These are phyloP conservation scores for Linnaemya vulpina DNA, from an alignment of 2,888 invertebrate genomes.

Conservation along the genomic window DNA sequence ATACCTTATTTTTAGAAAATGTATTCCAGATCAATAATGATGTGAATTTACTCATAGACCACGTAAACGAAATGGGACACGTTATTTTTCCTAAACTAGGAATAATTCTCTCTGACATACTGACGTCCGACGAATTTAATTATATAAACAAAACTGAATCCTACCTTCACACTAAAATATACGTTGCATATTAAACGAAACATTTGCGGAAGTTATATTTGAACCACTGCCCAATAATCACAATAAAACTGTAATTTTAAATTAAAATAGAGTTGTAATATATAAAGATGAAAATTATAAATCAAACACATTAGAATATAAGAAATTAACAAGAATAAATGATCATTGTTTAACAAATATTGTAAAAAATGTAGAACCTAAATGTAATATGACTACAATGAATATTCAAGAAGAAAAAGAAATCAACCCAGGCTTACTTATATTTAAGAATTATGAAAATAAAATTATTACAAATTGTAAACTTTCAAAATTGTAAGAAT, in stretches of 20 bases:
- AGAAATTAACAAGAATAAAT: background rate
- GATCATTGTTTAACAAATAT: too few species aligned
- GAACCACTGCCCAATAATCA: too few species aligned
- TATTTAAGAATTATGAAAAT: too few species aligned
- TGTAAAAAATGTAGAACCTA: background rate
- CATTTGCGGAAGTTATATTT: too few species aligned
- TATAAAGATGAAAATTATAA: background rate
- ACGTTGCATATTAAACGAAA: too few species aligned
- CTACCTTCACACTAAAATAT: background rate
- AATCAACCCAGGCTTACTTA: background rate
- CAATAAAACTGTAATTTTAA: too few species aligned
- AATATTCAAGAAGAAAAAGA: background rate
- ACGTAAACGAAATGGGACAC: too few species aligned
- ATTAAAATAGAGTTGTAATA: background rate
- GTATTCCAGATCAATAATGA: background rate
- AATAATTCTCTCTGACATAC: conserved; percentile 13
- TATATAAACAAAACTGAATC: conserved; percentile 8
- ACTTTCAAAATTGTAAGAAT: background rate
- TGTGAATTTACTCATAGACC: background rate
- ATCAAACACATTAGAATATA: background rate
- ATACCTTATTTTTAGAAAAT: background rate
- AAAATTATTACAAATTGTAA: background rate
- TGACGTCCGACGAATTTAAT: conserved; percentile 17
- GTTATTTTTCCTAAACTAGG: background rate
- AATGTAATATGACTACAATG: background rate